phyloP scores from a whole-genome alignment of 2,797 vertebrate species.

The Spea hammondii region DNA sequence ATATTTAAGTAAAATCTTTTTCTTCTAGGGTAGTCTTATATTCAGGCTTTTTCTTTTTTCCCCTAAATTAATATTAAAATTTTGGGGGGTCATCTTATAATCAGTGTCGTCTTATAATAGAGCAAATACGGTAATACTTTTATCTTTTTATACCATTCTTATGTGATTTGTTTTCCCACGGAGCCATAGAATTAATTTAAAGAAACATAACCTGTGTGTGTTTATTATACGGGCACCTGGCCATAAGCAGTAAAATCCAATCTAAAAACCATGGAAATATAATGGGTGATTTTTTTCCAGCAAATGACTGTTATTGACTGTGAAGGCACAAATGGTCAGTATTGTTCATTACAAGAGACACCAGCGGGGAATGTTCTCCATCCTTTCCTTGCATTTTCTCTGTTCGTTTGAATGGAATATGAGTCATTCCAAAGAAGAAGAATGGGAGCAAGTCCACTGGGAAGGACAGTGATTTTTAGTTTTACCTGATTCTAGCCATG shows the following conservation, averaged over 20 bases:
- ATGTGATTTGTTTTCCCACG: background rate
- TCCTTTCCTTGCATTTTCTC: background rate
- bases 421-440: too few relatives aligned
- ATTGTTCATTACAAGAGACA: background rate
- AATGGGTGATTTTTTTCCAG: background rate
- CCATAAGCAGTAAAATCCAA: background rate
- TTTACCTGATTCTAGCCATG: too few relatives aligned
- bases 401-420: background rate
- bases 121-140: too few relatives aligned
- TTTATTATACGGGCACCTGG: background rate
- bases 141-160: background rate
- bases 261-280: background rate
- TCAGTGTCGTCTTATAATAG: too few relatives aligned
- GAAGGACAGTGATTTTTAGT: too few relatives aligned
- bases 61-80: too few relatives aligned
- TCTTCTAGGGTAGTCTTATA: too few relatives aligned
- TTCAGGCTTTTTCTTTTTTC: too few relatives aligned
- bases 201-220: background rate
- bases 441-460: too few relatives aligned
- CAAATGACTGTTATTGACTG: slow-evolving; percentile 6
- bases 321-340: background rate
- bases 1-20: too few relatives aligned
- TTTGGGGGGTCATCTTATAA: too few relatives aligned
- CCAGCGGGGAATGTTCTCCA: background rate
- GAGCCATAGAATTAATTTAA: background rate